These are phyloP conservation scores for Amitus sp. DNA, from an alignment of 2,888 invertebrate genomes.

Conservation along the genomic window DNA sequence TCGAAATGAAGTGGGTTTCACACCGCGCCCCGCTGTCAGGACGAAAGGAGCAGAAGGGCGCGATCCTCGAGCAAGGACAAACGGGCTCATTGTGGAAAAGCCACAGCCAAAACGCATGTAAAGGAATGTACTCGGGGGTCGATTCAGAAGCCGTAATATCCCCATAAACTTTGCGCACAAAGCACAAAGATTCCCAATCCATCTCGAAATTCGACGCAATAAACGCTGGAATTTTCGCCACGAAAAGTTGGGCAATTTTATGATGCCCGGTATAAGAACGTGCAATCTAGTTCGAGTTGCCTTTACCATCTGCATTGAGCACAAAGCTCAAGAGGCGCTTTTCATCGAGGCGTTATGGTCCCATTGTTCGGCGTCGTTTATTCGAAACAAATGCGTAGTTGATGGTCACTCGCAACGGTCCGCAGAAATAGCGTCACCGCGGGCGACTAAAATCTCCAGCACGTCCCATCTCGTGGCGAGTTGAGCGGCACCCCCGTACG, in stretches of 20 bases:
- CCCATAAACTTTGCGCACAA: not conserved
- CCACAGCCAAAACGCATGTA: constrained; percentile 42
- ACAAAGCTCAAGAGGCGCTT: not conserved
- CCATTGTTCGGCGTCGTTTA: constrained; percentile 4
- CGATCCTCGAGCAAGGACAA: constrained; percentile 33
- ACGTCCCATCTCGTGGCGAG: constrained; percentile 46
- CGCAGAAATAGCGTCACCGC: constrained; percentile 42
- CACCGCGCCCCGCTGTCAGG: constrained; percentile 40
- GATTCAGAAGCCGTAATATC: not conserved
- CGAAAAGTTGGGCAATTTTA: too few species aligned
- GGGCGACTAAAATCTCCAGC: constrained; percentile 47
- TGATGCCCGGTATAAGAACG: too few species aligned
- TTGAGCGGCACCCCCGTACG: constrained; percentile 46
- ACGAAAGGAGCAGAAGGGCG: constrained; percentile 42
- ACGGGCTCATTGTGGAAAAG: constrained; percentile 37
- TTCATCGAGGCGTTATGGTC: constrained; percentile 1
- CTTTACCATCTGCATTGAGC: not conserved
- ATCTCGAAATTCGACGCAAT: not conserved
- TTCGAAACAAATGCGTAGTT: constrained; percentile 33
- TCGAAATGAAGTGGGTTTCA: constrained; percentile 38
- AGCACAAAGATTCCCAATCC: not conserved
- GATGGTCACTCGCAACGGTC: constrained; percentile 37
- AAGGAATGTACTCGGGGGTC: constrained; percentile 36
- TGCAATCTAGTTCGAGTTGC: too few species aligned
- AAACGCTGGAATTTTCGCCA: too few species aligned